Conservation (phyloP, 2,888 invertebrate species). For the Noctua janthina region DNA sequence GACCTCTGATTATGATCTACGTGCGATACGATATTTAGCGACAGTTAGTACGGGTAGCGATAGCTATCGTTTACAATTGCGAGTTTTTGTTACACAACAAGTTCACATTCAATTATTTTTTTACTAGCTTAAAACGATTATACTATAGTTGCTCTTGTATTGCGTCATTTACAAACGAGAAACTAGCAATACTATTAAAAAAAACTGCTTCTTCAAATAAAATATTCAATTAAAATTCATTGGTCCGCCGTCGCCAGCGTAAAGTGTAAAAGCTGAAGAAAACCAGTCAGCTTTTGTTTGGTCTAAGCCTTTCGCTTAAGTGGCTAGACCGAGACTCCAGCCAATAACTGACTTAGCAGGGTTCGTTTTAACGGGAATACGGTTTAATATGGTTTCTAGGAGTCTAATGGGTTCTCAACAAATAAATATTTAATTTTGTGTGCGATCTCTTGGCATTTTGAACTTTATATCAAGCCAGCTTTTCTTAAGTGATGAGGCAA, state of each 20-base stretch:
- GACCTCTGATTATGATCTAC: neutral
- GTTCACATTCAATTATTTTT: neutral
- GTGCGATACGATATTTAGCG: neutral
- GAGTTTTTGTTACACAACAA: neutral
- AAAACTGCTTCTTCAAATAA: too few relatives aligned
- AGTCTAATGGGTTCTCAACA: neutral
- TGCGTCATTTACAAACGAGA: neutral
- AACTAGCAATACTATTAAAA: neutral
- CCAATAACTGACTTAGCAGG: slow-evolving; percentile 33
- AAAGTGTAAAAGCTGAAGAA: neutral
- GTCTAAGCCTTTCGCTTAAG: slow-evolving; percentile 23
- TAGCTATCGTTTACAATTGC: neutral
- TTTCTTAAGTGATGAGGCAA: neutral
- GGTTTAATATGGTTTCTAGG: neutral
- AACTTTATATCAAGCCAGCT: too few relatives aligned
- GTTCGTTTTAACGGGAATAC: slow-evolving; percentile 14
- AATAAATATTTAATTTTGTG: neutral
- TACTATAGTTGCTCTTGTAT: neutral
- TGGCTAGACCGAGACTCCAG: slow-evolving; percentile 11
- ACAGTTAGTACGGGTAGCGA: neutral
- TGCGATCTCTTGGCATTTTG: neutral
- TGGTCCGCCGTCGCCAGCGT: neutral
- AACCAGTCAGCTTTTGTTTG: slow-evolving; percentile 31
- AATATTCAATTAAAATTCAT: slow-evolving; percentile 16
- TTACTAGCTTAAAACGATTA: neutral